Conservation (phyloP, 2,113 vertebrate species). For the Eudorcas thomsonii region DNA sequence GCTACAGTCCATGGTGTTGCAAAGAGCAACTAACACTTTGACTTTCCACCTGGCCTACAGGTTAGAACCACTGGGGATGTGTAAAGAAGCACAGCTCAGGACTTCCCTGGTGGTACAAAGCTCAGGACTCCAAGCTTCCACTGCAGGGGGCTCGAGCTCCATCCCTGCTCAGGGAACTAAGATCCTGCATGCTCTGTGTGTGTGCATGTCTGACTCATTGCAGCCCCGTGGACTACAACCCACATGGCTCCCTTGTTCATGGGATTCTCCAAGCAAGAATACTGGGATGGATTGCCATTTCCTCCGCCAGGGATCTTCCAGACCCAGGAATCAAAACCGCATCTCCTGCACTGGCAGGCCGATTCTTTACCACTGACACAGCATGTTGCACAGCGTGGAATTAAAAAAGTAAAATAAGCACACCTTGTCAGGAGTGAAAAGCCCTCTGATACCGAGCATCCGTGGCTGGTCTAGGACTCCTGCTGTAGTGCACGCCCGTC, state of each 20-base stretch:
- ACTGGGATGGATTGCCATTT: not conserved
- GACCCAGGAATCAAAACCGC: not conserved
- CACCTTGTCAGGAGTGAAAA: fast-evolving
- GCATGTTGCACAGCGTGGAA: fast-evolving
- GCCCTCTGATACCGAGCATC: not conserved
- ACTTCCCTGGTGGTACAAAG: not conserved
- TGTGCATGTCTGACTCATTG: not conserved
- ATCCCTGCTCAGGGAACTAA: not conserved
- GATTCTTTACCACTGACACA: not conserved
- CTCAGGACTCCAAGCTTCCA: not conserved
- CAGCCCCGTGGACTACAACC: not conserved
- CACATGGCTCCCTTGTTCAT: not conserved
- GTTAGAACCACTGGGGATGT: not conserved
- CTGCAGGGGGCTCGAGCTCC: not conserved
- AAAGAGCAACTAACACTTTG: not conserved
- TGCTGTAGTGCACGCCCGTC: fast-evolving
- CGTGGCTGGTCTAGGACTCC: not conserved
- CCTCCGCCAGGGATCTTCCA: not conserved
- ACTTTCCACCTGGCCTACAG: not conserved
- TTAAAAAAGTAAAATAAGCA: not conserved
- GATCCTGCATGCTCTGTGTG: not conserved
- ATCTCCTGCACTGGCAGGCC: not conserved
- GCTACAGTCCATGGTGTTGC: not conserved
- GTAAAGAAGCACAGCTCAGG: not conserved
- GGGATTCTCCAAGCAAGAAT: not conserved